Conservation (phyloP, 2,888 invertebrate genomes). For the Agrilus biguttatus region DNA sequence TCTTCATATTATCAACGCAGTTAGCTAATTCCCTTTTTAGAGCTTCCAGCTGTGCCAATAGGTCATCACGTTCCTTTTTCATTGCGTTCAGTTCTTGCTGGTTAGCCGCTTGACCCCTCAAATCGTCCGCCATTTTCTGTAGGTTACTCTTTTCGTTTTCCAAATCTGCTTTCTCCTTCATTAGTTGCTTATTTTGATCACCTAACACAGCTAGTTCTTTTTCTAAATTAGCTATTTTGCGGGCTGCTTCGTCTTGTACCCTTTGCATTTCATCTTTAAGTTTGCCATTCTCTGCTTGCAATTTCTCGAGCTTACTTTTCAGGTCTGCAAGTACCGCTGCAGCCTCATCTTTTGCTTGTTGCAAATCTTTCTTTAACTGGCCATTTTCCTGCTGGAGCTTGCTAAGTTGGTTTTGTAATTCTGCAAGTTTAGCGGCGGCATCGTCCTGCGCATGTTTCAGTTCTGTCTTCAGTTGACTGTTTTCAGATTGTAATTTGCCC, state of each 20-base stretch:
- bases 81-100: slow-evolving; percentile 10
- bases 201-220: slow-evolving; percentile 5
- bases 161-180: slow-evolving; percentile 7
- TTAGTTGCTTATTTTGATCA: slow-evolving; percentile 8
- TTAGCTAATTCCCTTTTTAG: slow-evolving; percentile 15
- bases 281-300: too few relatives aligned
- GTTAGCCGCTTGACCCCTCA: slow-evolving; percentile 3
- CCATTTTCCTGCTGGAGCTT: slow-evolving; percentile 5
- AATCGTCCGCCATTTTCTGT: slow-evolving; percentile 2
- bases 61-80: slow-evolving; percentile 16
- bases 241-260: too few relatives aligned
- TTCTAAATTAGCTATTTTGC: slow-evolving; percentile 1
- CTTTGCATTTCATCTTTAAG: too few relatives aligned
- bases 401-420: background rate
- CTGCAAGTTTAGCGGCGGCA: slow-evolving; percentile 1
- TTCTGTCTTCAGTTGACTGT: slow-evolving; percentile 3
- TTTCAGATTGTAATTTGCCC: slow-evolving; percentile 5
- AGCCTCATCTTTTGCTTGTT: background rate
- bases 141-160: slow-evolving; percentile 14
- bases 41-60: slow-evolving; percentile 15
- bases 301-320: too few relatives aligned
- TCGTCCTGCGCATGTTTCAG: slow-evolving; percentile 1
- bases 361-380: slow-evolving; percentile 3
- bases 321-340: background rate
- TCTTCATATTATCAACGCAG: slow-evolving; percentile 9